phyloP scores from a whole-genome alignment of 2,113 vertebrate genomes.

The Penelope pileata region DNA sequence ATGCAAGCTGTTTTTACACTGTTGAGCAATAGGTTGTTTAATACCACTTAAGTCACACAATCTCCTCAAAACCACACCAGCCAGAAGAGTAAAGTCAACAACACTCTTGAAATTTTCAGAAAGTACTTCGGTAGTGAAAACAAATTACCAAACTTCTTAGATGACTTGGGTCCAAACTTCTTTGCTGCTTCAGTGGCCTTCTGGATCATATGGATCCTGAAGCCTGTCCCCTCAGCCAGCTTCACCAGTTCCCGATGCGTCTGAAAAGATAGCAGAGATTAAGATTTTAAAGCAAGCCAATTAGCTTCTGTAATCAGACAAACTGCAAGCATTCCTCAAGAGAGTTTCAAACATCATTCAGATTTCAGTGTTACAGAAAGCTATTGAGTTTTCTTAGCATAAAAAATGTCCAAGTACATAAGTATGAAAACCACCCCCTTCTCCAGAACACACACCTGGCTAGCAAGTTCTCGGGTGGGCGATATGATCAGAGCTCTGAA shows the following conservation, averaged over 20 bases:
- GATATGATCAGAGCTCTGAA: constrained; percentile 93
- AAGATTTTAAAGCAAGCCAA: not conserved
- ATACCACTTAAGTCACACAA: not conserved
- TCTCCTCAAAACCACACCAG: not conserved
- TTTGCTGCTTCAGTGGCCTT: constrained; percentile 91
- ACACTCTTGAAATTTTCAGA: not conserved
- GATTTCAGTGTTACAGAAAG: not conserved
- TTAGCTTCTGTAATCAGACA: not conserved
- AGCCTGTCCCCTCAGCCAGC: constrained; percentile 89
- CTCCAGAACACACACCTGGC: constrained; percentile 80
- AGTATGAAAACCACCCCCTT: not conserved
- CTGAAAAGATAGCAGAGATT: constrained; percentile 70
- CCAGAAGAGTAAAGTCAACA: not conserved
- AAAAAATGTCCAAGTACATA: not conserved
- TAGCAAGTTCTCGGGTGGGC: constrained; percentile 93
- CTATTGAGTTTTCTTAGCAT: not conserved
- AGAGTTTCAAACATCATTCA: not conserved
- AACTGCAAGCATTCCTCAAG: not conserved
- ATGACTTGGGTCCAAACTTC: constrained; percentile 91
- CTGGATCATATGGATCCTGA: constrained; percentile 93
- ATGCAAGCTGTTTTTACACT: not conserved
- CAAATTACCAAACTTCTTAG: constrained; percentile 89
- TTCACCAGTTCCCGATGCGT: constrained; percentile 92
- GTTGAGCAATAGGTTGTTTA: not conserved
- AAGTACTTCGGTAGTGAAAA: not conserved